These are phyloP conservation scores for Semibalanus balanoides DNA, from an alignment of 1,140 invertebrate species.

Conservation along the genomic window DNA sequence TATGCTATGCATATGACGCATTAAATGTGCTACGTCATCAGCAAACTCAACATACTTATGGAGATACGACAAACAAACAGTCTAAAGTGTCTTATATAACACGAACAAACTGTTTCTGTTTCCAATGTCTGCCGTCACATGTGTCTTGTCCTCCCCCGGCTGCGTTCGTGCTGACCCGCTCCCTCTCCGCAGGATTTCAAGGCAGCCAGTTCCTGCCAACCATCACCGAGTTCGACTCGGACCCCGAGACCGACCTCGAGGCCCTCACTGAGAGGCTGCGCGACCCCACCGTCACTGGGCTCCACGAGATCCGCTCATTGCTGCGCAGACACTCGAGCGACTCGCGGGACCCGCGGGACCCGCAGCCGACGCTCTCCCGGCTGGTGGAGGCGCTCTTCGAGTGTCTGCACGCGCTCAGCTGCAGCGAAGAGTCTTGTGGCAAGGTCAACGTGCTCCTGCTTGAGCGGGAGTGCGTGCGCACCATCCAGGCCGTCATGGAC, in stretches of 20 bases:
- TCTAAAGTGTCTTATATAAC: too few species aligned
- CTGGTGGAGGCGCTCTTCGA: neutral
- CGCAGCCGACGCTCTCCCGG: neutral
- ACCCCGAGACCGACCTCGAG: neutral
- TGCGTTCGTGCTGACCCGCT: neutral
- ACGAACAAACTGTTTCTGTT: too few species aligned
- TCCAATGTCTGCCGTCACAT: too few species aligned
- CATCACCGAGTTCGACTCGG: neutral
- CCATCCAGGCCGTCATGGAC: conserved; percentile 43
- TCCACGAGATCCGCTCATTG: neutral
- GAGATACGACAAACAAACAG: too few species aligned
- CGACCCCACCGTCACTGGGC: neutral
- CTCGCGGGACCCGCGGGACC: too few species aligned
- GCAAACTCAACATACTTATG: too few species aligned
- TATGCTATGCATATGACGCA: too few species aligned
- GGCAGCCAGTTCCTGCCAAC: neutral
- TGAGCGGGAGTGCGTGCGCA: neutral
- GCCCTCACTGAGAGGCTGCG: neutral
- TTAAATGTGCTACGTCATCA: too few species aligned
- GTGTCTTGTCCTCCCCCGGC: too few species aligned
- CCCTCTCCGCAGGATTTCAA: neutral
- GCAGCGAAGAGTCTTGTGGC: neutral
- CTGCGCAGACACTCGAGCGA: neutral
- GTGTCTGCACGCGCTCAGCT: neutral
- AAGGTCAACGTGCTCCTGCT: neutral